These are phyloP conservation scores for Dascillus cervinus DNA, from an alignment of 2,888 invertebrate species.

Conservation along the genomic window DNA sequence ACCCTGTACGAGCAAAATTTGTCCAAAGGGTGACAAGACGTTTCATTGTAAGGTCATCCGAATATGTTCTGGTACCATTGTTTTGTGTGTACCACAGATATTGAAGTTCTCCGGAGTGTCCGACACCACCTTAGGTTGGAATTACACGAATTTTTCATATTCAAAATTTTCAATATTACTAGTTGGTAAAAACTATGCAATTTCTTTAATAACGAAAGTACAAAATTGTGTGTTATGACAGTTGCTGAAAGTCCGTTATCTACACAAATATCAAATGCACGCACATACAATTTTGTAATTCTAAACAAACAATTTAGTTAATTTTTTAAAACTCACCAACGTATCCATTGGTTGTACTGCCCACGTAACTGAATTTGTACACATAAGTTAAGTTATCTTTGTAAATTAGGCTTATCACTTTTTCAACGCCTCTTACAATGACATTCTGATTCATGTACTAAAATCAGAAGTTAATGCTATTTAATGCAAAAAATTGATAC, in stretches of 20 bases:
- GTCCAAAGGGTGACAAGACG: slow-evolving; percentile 10
- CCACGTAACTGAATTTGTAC: slow-evolving; percentile 5
- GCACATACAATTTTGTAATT: too few relatives aligned
- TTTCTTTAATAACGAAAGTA: too few relatives aligned
- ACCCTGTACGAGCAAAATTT: slow-evolving; percentile 10
- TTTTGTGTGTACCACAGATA: slow-evolving; percentile 7
- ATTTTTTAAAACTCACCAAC: too few relatives aligned
- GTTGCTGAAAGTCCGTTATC: too few relatives aligned
- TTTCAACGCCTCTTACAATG: slow-evolving; percentile 2
- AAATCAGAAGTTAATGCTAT: too few relatives aligned
- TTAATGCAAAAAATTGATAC: too few relatives aligned
- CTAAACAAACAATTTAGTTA: too few relatives aligned
- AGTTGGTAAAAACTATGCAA: too few relatives aligned
- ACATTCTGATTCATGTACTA: slow-evolving; percentile 7
- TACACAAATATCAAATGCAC: too few relatives aligned
- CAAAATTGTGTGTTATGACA: too few relatives aligned
- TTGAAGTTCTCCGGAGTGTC: slow-evolving; percentile 6
- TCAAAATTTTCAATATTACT: too few relatives aligned
- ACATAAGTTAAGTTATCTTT: slow-evolving; percentile 1
- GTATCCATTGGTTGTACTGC: slow-evolving; percentile 2
- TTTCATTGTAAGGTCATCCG: slow-evolving; percentile 4
- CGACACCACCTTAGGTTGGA: slow-evolving; percentile 8
- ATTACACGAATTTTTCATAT: too few relatives aligned
- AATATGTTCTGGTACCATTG: slow-evolving; percentile 1
- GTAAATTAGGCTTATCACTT: slow-evolving; percentile 1